Evolutionary conservation across 2,113 vertebrate species (phyloP), one percentile per base, ranked within the genome.

Genomic region (Parus major): DNA sequence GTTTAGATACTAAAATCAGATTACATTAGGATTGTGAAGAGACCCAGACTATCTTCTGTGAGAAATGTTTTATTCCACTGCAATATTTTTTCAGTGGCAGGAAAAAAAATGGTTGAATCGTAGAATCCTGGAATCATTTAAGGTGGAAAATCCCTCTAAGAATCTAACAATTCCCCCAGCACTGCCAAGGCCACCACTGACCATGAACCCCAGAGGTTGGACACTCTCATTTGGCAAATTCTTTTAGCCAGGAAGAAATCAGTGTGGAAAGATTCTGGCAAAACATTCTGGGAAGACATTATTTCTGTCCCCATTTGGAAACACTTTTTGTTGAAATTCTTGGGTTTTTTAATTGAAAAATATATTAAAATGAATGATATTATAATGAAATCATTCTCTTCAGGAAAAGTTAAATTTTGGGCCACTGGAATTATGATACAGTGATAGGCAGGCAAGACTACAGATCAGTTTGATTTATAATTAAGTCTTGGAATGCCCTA

Each of bases 381-480:
- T 17, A 69, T 55, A 64, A 69, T 19, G 2, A 83, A 78, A 15
- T 8, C 0, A n/a, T 61, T 61, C 12, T 49, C 12, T 31, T 49
- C 31, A 36, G 9, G 15, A 31, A 25, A 86, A 57, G 16, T 60
- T 7, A 35, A 9, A 52, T 31, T 77, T 77, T 14, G 59, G 36
- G 60, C 4, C 24, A 90, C 12, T 13, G 25, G 24, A 52, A 63
- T 42, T 39, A 46, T 19, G 27, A 15, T 15, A 36, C 31, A 52
- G 15, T 6, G 19, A 25, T 0, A 64, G 28, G 35, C 0, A 61
- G 35, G 71, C 24, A 9, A 15, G 29, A 49, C 15, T 22, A 6
- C 8, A 23, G 75, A 29, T 12, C 15, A 76, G 10, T 42, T 35
- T 60, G 1, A 69, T 47, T 69, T 55, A 42, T 63, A 75, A 79